Percentiles rank a stretch among this genome's conserved stretches.
Evolutionary conservation across 2,113 vertebrate genomes (phyloP).

Genomic region (Emydura subglobosa): DNA sequence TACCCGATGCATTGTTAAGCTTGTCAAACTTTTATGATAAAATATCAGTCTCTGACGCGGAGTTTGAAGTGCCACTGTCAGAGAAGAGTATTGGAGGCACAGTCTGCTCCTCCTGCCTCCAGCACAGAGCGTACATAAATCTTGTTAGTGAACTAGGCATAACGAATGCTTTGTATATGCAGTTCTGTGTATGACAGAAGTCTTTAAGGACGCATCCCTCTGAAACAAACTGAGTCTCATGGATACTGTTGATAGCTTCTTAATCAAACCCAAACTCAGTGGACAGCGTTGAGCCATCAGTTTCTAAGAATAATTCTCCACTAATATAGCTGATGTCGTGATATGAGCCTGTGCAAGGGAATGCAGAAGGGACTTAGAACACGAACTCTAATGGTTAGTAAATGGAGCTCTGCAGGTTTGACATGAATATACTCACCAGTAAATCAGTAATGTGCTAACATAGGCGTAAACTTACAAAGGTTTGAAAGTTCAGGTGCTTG

Average conservation of each 20-base stretch:
- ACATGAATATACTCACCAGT: neutral
- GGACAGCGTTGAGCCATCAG: neutral
- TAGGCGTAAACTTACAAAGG: neutral
- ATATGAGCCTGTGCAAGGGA: neutral
- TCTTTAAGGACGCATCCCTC: slow-evolving; percentile 33
- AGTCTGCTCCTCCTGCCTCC: neutral
- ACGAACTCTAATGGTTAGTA: neutral
- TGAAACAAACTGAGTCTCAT: neutral
- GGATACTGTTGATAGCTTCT: accelerated
- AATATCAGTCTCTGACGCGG: neutral
- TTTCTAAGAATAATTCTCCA: slow-evolving; percentile 11
- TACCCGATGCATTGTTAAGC: slow-evolving; percentile 42
- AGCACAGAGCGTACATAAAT: neutral
- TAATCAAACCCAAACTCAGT: neutral
- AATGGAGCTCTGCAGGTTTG: neutral
- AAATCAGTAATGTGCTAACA: neutral
- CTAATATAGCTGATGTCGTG: neutral
- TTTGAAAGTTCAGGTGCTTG: neutral
- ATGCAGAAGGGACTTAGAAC: neutral
- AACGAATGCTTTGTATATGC: slow-evolving; percentile 45
- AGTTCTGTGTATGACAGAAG: slow-evolving; percentile 24
- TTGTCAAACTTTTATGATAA: slow-evolving; percentile 38
- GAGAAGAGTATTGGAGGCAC: neutral
- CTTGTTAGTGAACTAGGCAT: slow-evolving; percentile 35
- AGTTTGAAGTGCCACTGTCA: accelerated